Percentiles rank a stretch among this genome's conserved stretches.
Evolutionary conservation across 2,113 vertebrate species (phyloP).

Genomic region (Ailuropoda melanoleuca): DNA sequence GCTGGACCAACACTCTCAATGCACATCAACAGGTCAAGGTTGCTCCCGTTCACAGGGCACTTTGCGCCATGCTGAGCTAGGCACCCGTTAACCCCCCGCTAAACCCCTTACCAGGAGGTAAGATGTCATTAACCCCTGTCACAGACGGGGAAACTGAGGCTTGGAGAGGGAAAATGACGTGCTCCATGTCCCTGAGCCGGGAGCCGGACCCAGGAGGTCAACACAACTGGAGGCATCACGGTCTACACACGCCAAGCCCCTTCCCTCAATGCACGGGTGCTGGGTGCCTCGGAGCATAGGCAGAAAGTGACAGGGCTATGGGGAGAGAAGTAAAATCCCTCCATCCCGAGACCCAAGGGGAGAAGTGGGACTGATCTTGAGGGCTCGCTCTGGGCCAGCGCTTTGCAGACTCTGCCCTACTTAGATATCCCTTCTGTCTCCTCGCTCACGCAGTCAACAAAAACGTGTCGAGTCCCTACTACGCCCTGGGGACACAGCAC

Average conservation of each 20-base stretch:
- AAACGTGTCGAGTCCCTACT: neutral
- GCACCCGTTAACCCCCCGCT: neutral
- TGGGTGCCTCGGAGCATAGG: neutral
- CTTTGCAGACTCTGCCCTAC: too few species aligned
- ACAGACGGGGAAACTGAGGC: neutral
- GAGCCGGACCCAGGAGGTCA: neutral
- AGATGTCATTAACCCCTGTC: neutral
- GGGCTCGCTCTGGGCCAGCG: neutral
- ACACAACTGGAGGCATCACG: fast-evolving
- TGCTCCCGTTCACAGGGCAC: neutral
- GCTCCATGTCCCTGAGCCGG: neutral
- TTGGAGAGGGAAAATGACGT: neutral
- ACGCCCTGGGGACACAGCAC: neutral
- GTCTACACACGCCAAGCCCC: neutral
- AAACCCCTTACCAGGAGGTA: neutral
- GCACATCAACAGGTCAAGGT: neutral
- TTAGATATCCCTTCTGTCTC: neutral
- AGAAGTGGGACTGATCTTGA: neutral
- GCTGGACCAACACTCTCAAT: neutral
- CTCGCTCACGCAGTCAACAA: neutral
- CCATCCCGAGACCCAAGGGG: neutral
- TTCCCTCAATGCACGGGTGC: neutral
- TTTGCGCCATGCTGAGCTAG: neutral
- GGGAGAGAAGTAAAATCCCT: neutral
- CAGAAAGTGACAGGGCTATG: neutral